Evolutionary conservation across 1,140 invertebrate genomes (phyloP), one percentile per base, ranked within the genome.

Genomic region (Brachionus sp.): DNA sequence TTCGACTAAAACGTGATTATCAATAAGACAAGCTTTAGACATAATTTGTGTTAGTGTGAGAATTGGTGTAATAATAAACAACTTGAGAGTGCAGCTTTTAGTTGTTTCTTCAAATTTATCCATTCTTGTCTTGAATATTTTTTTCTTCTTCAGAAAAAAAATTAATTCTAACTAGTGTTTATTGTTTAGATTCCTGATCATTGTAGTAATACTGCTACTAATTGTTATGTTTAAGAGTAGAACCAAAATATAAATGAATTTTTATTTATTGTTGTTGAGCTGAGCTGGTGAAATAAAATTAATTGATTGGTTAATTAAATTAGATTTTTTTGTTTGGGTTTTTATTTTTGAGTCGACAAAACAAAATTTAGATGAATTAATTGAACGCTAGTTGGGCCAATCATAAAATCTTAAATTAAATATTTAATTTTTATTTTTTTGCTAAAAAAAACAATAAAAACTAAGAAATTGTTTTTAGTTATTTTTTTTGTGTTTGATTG

Each of bases 251-350:
- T 35, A 33, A 68, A 68, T 68, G 13, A 68, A 68, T 68, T 68
- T 35, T 35, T 35, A 35, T 68, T 68, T 35, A 37, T 68, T 35
- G 35, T 68, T 16, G 19, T 16, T 35, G 64, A 68, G n/a, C 25
- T 35, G 64, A 68, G n/a, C 25, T 29, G 3, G 13, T 57, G 44
- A 44, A 75, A 13, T 25, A 75, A 75, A 75, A 75, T 75, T 33
- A 75, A 75, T 75, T 75, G 70, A 75, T 75, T 75, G 70, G 70
- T 75, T 75, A 75, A 75, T 46, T 75, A 46, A 75, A 75, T 75
- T 75, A 75, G 44, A 35, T 50, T 75, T 42, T n/a, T 7, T 75
- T 75, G 25, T 75, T 46, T 44, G 7, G 42, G 25, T 12, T 66
- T 75, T 46, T 46, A 46, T 23, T 75, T 75, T 44, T 75, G 23